phyloP scores from a whole-genome alignment of 2,888 invertebrate species.

The Cryptus armator region DNA sequence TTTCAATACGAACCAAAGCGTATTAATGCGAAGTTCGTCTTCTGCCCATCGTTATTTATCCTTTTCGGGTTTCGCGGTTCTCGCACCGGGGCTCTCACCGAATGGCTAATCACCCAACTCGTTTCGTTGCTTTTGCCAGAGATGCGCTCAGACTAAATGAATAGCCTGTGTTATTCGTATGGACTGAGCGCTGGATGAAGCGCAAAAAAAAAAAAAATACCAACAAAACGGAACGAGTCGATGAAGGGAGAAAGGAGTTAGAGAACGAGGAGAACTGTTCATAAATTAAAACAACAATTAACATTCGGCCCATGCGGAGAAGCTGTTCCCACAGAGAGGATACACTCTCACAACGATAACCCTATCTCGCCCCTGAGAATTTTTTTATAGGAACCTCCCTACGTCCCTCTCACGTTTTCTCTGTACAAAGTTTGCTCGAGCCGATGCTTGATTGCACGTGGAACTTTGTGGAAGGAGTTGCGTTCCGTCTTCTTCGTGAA shows the following conservation, averaged over 20 bases:
- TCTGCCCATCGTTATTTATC: neutral
- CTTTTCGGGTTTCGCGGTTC: neutral
- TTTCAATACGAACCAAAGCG: too few relatives aligned
- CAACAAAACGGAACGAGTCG: conserved; percentile 45
- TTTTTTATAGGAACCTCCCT: conserved; percentile 51
- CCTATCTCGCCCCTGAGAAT: conserved; percentile 75
- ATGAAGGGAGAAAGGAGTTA: conserved; percentile 57
- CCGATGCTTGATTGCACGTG: conserved; percentile 44
- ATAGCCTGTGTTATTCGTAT: conserved; percentile 78
- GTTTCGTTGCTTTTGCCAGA: conserved; percentile 69
- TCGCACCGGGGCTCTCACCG: conserved; percentile 22
- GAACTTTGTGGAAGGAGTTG: conserved; percentile 32
- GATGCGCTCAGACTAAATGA: conserved; percentile 72
- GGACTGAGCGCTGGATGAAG: conserved; percentile 66
- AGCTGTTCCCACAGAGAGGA: conserved; percentile 79
- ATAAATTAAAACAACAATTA: conserved; percentile 84
- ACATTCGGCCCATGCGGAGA: conserved; percentile 77
- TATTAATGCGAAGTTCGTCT: neutral
- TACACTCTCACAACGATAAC: conserved; percentile 43
- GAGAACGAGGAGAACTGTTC: conserved; percentile 75
- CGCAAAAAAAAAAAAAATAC: conserved; percentile 24
- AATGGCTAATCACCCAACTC: conserved; percentile 79
- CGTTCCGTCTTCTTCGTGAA: conserved; percentile 45
- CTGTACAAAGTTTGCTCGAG: conserved; percentile 71
- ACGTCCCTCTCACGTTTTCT: conserved; percentile 34